Evolutionary conservation across 2,797 vertebrate species (phyloP), one percentile per base, ranked within the genome.

Genomic region (Clarias platycephalus): DNA sequence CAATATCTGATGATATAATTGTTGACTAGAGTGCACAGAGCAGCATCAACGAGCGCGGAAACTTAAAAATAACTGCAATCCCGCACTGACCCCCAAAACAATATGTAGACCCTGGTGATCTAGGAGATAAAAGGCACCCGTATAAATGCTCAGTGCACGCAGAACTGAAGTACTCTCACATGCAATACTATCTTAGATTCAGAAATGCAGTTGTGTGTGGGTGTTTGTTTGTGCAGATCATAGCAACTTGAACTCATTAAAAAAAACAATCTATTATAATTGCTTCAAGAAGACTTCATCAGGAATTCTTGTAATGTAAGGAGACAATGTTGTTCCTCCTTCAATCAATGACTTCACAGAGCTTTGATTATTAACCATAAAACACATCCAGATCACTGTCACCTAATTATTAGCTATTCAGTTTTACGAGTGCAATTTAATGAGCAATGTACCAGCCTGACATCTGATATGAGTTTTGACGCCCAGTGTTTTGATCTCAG

Each of bases 401-500:
- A 28, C 8, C 64, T 66, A 28, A 13, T 31, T 31, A 31, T 31
- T 66, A 7, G 28, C 15, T 18, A 16, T 5, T 67, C 15, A 18
- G 28, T 28, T 16, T 49, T n/a, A 49, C 12, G 15, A 53, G 44
- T n/a, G 16, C 1, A 7, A 31, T 75, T 57, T 18, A 55, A 53
- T 12, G 8, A 24, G 24, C n/a, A 26, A 6, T 6, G 18, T 76
- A 76, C 53, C 53, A 5, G 28, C 16, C 74, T 24, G 28, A 57
- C 20, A 75, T 16, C 8, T 28, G 7, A 76, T 58, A 13, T 53
- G 53, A 18, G 28, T 76, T 22, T 76, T 10, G 55, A 12, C 58
- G 16, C 24, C 40, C 76, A 40, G 37, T 18, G 24, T 63, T 80
- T 64, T 80, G 34, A 80, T 64, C 62, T 80, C 62, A 80, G 77